phyloP scores from a whole-genome alignment of 2,113 vertebrate genomes.

The Lampris megalopsis region DNA sequence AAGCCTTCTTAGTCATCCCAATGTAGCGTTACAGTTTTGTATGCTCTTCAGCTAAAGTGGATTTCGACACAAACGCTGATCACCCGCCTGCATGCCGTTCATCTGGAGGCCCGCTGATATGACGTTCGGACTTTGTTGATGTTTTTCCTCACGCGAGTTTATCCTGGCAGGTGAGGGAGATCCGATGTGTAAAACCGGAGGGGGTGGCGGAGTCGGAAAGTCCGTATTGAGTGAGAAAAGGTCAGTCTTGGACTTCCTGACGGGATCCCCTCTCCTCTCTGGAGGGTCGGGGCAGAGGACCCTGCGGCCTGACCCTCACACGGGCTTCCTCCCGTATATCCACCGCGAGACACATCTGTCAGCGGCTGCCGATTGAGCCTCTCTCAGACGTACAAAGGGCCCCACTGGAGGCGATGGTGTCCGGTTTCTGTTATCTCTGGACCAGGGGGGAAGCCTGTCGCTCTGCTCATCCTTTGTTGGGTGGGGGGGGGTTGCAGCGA shows the following conservation, averaged over 20 bases:
- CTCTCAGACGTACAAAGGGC: conserved; percentile 81
- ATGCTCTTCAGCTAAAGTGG: conserved; percentile 70
- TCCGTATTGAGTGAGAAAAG: conserved; percentile 61
- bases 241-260: conserved; percentile 70
- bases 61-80: conserved; percentile 33
- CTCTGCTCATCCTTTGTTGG: conserved; percentile 77
- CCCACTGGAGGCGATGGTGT: conserved; percentile 77
- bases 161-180: too few relatives aligned
- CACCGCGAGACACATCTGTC: conserved; percentile 82
- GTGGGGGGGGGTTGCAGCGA: conserved; percentile 24
- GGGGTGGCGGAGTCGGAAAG: too few relatives aligned
- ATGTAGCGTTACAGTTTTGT: conserved; percentile 62
- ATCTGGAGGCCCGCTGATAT: conserved; percentile 20
- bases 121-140: not conserved
- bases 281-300: conserved; percentile 45
- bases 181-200: too few relatives aligned
- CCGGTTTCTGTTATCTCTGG: conserved; percentile 83
- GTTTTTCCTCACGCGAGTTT: too few relatives aligned
- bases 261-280: conserved; percentile 68
- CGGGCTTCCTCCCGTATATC: conserved; percentile 76
- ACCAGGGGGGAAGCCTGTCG: conserved; percentile 66
- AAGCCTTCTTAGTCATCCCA: conserved; percentile 65
- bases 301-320: conserved; percentile 67
- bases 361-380: conserved; percentile 79
- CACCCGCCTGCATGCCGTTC: conserved; percentile 23